These are phyloP conservation scores for Monopterus albus DNA, from an alignment of 2,113 vertebrate species.

Conservation along the genomic window DNA sequence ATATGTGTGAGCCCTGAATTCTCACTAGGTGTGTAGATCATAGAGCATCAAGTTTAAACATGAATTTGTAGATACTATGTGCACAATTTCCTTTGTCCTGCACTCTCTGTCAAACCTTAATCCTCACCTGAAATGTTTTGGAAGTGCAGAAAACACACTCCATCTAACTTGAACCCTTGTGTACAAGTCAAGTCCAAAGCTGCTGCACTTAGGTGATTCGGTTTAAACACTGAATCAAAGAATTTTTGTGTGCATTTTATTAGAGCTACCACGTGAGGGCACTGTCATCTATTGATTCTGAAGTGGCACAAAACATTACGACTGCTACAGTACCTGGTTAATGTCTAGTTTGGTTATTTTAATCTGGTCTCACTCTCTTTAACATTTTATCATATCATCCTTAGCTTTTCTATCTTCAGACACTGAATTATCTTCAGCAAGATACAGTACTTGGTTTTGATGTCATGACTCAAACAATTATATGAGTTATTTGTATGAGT, in stretches of 20 bases:
- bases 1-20: not conserved
- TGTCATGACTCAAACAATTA: constrained; percentile 33
- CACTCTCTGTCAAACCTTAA: not conserved
- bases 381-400: constrained; percentile 3
- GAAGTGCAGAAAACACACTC: too few species aligned
- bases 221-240: constrained; percentile 9
- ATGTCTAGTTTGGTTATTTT: not conserved
- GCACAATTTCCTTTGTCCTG: not conserved
- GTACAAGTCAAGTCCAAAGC: constrained; percentile 12
- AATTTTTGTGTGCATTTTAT: constrained; percentile 39
- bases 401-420: constrained; percentile 1
- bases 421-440: constrained; percentile 11
- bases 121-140: too few species aligned
- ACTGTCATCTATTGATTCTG: constrained; percentile 58
- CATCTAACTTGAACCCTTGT: too few species aligned
- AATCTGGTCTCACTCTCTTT: not conserved
- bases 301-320: not conserved
- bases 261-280: constrained; percentile 68
- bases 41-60: not conserved
- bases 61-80: not conserved
- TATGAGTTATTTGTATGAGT: constrained; percentile 44
- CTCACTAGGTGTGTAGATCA: not conserved
- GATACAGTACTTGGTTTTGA: constrained; percentile 8
- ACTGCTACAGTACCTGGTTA: constrained; percentile 7
- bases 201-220: not conserved